These are phyloP conservation scores for Crotalus viridis DNA, from an alignment of 2,113 vertebrate genomes.

Conservation along the genomic window DNA sequence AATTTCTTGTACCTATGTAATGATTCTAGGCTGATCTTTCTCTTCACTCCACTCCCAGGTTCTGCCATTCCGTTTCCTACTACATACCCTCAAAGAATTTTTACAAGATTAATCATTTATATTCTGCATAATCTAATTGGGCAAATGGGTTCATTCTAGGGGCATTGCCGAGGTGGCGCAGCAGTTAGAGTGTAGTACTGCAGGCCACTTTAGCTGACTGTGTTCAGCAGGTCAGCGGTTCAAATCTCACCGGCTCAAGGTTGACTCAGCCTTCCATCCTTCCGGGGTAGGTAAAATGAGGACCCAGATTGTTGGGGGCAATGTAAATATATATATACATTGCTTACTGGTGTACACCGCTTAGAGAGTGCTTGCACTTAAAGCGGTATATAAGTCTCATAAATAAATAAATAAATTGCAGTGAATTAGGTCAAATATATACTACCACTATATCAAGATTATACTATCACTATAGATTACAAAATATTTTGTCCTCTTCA, in stretches of 20 bases:
- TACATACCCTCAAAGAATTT: background rate
- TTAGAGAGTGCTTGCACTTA: no score
- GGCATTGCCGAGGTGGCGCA: background rate
- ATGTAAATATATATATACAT: no score
- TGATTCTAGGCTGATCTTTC: background rate
- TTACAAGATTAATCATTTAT: background rate
- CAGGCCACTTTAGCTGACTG: no score
- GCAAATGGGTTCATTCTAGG: background rate
- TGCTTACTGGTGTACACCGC: no score
- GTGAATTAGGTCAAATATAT: background rate
- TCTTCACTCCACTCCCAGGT: background rate
- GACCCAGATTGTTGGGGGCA: no score
- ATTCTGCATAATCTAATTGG: background rate
- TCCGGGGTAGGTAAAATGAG: no score
- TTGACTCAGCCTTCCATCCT: no score
- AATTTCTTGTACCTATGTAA: background rate
- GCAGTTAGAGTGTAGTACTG: no score
- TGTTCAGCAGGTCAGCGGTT: no score
- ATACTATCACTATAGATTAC: background rate
- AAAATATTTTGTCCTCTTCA: background rate
- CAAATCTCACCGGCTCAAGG: no score
- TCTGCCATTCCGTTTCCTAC: background rate
- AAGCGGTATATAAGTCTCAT: no score
- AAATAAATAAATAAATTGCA: no score
- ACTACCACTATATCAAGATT: background rate